A percentile compares a stretch with the other conserved stretches of the same genome.
Conservation (phyloP, 2,113 vertebrate species). For the Microcebus tavaratra region DNA sequence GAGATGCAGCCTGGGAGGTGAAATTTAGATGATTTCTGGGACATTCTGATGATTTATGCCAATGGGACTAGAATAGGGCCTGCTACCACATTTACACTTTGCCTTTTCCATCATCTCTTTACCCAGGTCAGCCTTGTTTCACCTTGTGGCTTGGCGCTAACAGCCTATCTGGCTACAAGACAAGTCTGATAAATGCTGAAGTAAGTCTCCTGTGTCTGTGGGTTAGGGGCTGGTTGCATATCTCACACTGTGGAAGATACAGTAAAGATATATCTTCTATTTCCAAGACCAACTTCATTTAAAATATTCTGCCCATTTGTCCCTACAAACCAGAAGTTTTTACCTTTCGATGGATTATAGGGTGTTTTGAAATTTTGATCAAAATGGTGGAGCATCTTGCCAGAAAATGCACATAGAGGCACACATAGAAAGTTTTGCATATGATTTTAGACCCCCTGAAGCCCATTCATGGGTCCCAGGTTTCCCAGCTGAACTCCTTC, state of each 20-base stretch:
- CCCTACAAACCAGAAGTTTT: not conserved
- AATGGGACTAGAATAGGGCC: not conserved
- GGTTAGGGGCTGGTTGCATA: not conserved
- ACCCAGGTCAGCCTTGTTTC: not conserved
- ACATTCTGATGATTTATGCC: conserved; percentile 2
- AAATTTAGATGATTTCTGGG: conserved; percentile 20
- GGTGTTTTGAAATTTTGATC: not conserved
- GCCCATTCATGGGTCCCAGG: not conserved
- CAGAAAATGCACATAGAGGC: not conserved
- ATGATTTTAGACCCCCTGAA: not conserved
- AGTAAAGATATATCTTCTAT: not conserved
- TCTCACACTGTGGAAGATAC: not conserved
- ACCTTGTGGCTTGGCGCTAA: not conserved
- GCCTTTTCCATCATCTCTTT: not conserved
- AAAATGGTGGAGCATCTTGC: not conserved
- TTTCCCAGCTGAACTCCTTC: not conserved
- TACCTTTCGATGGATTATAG: not conserved
- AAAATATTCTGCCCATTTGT: not conserved
- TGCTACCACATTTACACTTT: not conserved
- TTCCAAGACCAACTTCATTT: not conserved
- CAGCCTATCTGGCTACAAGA: not conserved
- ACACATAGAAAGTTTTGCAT: not conserved
- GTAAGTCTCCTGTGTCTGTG: not conserved
- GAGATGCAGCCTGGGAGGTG: not conserved
- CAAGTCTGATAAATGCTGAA: not conserved